Conservation (phyloP, 1,140 invertebrate genomes). For the Caerostris darwini region DNA sequence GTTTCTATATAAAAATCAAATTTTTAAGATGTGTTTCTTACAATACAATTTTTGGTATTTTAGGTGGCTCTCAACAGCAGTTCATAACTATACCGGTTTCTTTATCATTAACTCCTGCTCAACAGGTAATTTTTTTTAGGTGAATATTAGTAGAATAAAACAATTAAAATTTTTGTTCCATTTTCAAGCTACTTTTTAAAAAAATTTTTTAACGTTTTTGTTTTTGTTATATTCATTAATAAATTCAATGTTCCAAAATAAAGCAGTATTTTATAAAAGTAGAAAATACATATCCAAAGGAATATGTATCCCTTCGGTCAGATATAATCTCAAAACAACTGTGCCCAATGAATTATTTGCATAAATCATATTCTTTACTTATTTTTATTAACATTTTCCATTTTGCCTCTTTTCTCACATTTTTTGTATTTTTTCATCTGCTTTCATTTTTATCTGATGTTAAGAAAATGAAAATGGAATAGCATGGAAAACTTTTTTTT, state of each 20-base stretch:
- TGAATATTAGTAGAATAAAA: too few species aligned
- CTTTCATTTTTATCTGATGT: too few species aligned
- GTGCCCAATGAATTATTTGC: too few species aligned
- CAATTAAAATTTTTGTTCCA: too few species aligned
- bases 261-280: background rate
- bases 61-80: constrained; percentile 73
- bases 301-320: background rate
- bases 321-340: too few species aligned
- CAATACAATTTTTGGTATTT: background rate
- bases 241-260: background rate
- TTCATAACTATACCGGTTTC: constrained; percentile 75
- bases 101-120: constrained; percentile 63
- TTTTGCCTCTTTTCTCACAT: too few species aligned
- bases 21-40: background rate
- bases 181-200: background rate
- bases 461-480: too few species aligned
- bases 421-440: too few species aligned
- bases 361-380: too few species aligned
- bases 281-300: background rate
- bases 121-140: constrained; percentile 51
- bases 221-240: background rate
- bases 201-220: background rate
- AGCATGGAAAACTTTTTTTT: too few species aligned
- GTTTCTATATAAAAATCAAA: background rate
- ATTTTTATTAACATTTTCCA: too few species aligned